Base-by-base conservation (phyloP, 2,797 vertebrate genomes). In the Sebastes trivittatus region DNA sequence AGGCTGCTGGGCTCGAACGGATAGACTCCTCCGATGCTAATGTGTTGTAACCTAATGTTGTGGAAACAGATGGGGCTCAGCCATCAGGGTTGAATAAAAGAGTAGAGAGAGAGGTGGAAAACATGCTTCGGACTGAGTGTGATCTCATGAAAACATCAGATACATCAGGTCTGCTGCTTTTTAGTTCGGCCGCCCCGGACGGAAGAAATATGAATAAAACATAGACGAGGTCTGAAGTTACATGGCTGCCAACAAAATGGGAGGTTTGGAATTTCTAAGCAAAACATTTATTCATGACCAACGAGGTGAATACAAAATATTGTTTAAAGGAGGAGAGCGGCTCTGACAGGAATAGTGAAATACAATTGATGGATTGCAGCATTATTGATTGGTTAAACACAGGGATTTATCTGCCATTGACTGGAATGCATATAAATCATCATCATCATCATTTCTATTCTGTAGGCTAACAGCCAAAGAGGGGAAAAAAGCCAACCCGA, bases 241-340 rank as follows among this genome's bases (percentile, higher is more conserved):
- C 86, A 92, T 92, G 92, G 90, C 90, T 77, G 81, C 85, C 90
- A 87, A 92, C 93, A 87, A 89, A 88, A 91, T 87, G 80, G 89
- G 90, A 89, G 89, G 83, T 88, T 89, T 76, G 81, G 81, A 91
- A 90, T 90, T 91, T 90, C 88, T 82, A 91, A 95, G 91, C 92
- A 92, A 93, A 95, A 94, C 91, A 89, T 95, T 94, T 95, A 95
- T 95, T 95, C 91, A 91, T 74, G 85, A 72, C 82, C 75, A 34
- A 87, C 72, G 72, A 49, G 4, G 69, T 90, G 90, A 92, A 93
- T 94, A 90, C 89, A 86, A 87, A 92, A 91, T 93, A 92, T 94
- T 90, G 87, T 92, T 92, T 91, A 81, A 93, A 86, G 82, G 82
- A 87, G 79, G 88, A 83, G 82, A 89, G 72, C 27, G 1, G 74